These are phyloP conservation scores for Zaprionus lineosus DNA, from an alignment of 2,888 invertebrate genomes.

Conservation along the genomic window DNA sequence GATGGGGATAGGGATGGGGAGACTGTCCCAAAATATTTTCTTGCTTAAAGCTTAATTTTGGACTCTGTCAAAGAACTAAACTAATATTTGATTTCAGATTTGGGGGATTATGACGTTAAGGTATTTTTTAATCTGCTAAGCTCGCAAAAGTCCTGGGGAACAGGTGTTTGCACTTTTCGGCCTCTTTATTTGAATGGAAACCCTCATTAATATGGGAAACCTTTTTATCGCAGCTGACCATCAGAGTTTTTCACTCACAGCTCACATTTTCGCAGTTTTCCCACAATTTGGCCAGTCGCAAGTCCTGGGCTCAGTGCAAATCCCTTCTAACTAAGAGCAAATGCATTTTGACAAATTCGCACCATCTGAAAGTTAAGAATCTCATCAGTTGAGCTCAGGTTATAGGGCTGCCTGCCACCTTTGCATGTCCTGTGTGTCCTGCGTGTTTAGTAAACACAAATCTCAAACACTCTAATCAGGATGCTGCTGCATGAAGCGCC, in stretches of 20 bases:
- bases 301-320: background rate
- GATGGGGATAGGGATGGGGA: no score
- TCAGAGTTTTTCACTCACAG: background rate
- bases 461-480: constrained; percentile 45
- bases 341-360: constrained; percentile 29
- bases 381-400: constrained; percentile 27
- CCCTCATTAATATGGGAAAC: no score
- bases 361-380: constrained; percentile 46
- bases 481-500: constrained; percentile 29
- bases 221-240: background rate
- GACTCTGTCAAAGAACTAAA: no score
- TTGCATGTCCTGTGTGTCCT: constrained; percentile 2
- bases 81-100: no score
- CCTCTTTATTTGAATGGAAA: no score
- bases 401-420: constrained; percentile 23
- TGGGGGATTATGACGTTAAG: no score
- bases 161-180: no score
- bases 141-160: no score
- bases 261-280: constrained; percentile 22
- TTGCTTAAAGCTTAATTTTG: no score
- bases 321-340: constrained; percentile 6
- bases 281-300: constrained; percentile 19
- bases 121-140: no score
- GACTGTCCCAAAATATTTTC: no score
- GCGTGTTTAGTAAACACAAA: constrained; percentile 58